Evolutionary conservation across 2,888 invertebrate genomes (phyloP).

Genomic region (Cantharis rufa): DNA sequence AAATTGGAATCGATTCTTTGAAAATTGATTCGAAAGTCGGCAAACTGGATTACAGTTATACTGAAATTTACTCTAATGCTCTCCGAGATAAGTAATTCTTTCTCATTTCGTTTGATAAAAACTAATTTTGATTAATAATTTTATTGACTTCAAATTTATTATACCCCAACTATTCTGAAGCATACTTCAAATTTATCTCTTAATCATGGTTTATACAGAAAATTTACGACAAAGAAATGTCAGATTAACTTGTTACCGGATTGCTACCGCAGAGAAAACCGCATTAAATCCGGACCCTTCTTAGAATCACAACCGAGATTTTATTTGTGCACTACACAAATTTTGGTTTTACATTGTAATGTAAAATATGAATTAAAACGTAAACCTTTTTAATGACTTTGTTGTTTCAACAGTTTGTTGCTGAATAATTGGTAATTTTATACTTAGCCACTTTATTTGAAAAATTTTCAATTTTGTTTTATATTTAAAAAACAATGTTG

Average conservation of each 20-base stretch:
- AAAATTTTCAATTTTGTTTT: neutral
- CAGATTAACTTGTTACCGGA: constrained; percentile 12
- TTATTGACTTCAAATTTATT: neutral
- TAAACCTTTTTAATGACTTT: neutral
- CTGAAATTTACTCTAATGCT: neutral
- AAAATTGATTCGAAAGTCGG: neutral
- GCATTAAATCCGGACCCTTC: constrained; percentile 9
- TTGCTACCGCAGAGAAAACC: constrained; percentile 13
- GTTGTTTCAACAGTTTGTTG: neutral
- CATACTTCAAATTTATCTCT: neutral
- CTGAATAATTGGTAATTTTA: neutral
- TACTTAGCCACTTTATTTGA: neutral
- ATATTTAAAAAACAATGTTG: neutral
- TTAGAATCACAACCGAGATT: constrained; percentile 6
- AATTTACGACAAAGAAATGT: neutral
- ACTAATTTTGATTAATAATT: neutral
- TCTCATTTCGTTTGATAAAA: neutral
- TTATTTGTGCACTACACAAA: neutral
- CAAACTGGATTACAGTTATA: neutral
- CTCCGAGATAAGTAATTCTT: no score
- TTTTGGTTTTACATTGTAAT: neutral
- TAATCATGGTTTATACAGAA: neutral
- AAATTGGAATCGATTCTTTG: neutral
- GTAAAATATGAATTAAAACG: neutral
- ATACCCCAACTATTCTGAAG: neutral